Base-by-base conservation (phyloP, 2,797 vertebrate genomes). In the Phoebastria nigripes region DNA sequence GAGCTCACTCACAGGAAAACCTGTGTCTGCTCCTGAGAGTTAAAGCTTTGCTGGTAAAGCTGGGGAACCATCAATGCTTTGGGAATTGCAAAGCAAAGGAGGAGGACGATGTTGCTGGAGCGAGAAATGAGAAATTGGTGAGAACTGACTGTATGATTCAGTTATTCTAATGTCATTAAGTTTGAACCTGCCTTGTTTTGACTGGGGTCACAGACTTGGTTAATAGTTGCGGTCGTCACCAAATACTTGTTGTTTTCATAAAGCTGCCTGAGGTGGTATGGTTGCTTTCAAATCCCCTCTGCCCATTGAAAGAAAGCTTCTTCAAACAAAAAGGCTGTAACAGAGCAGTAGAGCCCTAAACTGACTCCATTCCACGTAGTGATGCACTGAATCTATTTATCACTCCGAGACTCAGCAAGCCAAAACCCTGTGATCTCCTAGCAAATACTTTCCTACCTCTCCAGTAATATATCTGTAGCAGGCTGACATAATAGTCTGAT, bases 41-140 rank as follows among this genome's bases (percentile, higher is more conserved):
- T 37, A 15, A 46, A 69, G 8, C 28, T 49, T 35, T 29, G 16
- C 46, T 65, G 46, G 46, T 29, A 18, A 82, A 89, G 52, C 87
- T 91, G 90, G 94, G 84, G 81, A 93, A 91, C 71, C 54, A 59
- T 17, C 84, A 63, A 0, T 88, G 90, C 44, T 86, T 85, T 71
- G 77, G 72, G 35, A 63, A 46, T 37, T 6, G 0, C 28, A 25
- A 56, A 59, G 37, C 25, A 3, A 24, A 67, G 58, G 59, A 89
- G 18, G 73, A 85, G 21, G 70, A 84, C 0, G 18, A 82, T 47
- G 37, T 10, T 63, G 52, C 56, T 85, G 90, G 74, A 74, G 33
- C n/a, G 29, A 70, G 76, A 71, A 8, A 2, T 2, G 1, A 52
- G 52, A 29, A 62, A 47, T 5, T 5, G 93, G 87, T 82, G 67